Conservation (phyloP, 2,113 vertebrate species). For the Hippotragus niger region DNA sequence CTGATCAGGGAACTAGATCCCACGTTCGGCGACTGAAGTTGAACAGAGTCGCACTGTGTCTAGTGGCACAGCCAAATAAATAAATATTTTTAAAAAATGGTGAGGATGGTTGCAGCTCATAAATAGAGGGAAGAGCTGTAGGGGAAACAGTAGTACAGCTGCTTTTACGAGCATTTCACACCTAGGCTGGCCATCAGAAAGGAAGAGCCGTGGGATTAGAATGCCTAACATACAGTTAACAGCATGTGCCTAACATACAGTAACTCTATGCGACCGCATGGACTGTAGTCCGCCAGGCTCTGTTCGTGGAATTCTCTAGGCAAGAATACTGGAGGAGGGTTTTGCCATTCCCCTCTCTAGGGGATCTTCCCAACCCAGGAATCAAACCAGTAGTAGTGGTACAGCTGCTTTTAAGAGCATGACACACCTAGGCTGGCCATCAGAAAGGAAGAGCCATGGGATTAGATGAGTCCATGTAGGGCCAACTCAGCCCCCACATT, state of each 20-base stretch:
- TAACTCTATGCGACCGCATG: too few species aligned
- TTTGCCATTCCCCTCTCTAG: too few species aligned
- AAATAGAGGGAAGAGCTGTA: not conserved
- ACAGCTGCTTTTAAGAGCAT: not conserved
- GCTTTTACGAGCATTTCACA: not conserved
- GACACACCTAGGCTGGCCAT: too few species aligned
- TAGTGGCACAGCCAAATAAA: not conserved
- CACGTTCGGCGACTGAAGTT: rapidly evolving
- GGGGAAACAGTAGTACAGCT: not conserved
- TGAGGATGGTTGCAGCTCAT: not conserved
- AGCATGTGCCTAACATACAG: too few species aligned
- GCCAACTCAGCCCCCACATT: not conserved
- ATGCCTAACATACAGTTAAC: too few species aligned
- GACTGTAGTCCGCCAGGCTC: too few species aligned
- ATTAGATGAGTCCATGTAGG: not conserved
- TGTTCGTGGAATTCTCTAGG: too few species aligned
- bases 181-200: not conserved
- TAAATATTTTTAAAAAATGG: not conserved
- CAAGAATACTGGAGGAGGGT: too few species aligned
- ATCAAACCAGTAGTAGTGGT: too few species aligned
- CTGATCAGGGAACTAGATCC: not conserved
- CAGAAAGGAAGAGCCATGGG: not conserved
- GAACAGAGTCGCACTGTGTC: too few species aligned
- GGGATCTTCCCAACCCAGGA: too few species aligned
- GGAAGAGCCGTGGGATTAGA: not conserved